Base-by-base conservation (phyloP, 1,140 invertebrate species). In the Bacillus rossius region DNA sequence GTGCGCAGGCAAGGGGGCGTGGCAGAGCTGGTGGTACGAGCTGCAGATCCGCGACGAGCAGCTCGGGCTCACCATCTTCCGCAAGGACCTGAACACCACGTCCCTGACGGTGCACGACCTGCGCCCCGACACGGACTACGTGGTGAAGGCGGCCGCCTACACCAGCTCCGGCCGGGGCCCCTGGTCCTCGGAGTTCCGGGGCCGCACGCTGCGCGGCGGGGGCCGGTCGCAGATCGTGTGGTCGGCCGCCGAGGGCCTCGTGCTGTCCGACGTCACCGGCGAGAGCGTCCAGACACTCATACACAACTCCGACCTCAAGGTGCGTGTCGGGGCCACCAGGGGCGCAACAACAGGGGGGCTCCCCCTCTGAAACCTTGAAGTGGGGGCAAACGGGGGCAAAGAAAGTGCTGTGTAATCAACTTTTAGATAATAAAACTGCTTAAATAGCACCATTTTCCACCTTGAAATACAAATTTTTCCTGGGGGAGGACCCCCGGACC, bases 11-110 rank as follows among this genome's bases (percentile, higher is more conserved):
- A 84, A 81, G 45, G 86, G 85, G 0, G 87, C 92, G 0, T 94
- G 89, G 84, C 85, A 88, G 63, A 83, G 85, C 59, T 96, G 92
- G 91, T 82, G 79, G 0, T 97, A 93, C 71, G 84, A 90, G 67
- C 75, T 97, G 17, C 83, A 84, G 61, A 79, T 92, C 0, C 82
- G 81, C 59, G 81, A 87, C 60, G 77, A 80, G 57, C 68, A 77
- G 2, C 75, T 73, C 3, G 77, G 79, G 0, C 67, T 76, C 40
- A 75, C 71, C 7, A 73, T 77, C 19, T 75, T 65, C 63, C 71
- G 75, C 37, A 75, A 71, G 41, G 76, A 84, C 43, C 86, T 89
- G 10, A 82, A 76, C 1, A 78, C 81, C 3, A 84, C 83, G 0
- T 79, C 78, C 19, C 81, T 83, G 34, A 80, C 81, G 0, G 81